Evolutionary conservation across 2,113 vertebrate species (phyloP), one percentile per base, ranked within the genome.

Genomic region (Apodemus sylvaticus): DNA sequence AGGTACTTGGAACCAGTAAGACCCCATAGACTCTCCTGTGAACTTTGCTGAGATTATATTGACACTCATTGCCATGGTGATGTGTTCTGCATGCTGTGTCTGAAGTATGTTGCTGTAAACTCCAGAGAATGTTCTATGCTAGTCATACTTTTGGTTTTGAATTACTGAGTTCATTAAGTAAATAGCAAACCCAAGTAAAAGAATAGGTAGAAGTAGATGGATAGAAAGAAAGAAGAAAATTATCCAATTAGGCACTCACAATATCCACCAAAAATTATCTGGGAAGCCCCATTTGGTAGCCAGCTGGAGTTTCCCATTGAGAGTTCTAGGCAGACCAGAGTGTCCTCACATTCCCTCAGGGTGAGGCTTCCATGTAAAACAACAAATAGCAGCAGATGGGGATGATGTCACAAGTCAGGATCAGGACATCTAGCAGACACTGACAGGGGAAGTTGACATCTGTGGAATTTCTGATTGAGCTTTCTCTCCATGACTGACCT

Each of bases 11-110:
- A 55, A 45, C 77, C 31, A 42, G 20, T 83, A 71, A 39, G 10
- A 20, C 81, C 39, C 42, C 88, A 31, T 45, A 68, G 60, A 45
- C 9, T 45, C 5, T 51, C 36, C 73, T 58, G 90, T 22, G 62
- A 60, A 16, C 3, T 6, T 62, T 68, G 11, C 31, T n/a, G 2
- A 10, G 36, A 55, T 58, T 17, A 11, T 1, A 26, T 20, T 70
- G 34, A 2, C 11, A 29, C 1, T 6, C 31, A 0, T 1, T 16
- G 13, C 6, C 0, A 3, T 39, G 53, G 8, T 7, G n/a, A 22
- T 36, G 29, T 0, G 6, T 76, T 89, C 7, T 29, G 88, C 55
- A 22, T n/a, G 0, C 48, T 76, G 10, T 11, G 1, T 66, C 76
- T 22, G 34, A 42, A 26, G 68, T 8, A 24, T 3, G 58, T 10